Percentiles rank a stretch among this genome's conserved stretches.
Conservation (phyloP, 2,888 invertebrate species). For the Drosophila ustulata region DNA sequence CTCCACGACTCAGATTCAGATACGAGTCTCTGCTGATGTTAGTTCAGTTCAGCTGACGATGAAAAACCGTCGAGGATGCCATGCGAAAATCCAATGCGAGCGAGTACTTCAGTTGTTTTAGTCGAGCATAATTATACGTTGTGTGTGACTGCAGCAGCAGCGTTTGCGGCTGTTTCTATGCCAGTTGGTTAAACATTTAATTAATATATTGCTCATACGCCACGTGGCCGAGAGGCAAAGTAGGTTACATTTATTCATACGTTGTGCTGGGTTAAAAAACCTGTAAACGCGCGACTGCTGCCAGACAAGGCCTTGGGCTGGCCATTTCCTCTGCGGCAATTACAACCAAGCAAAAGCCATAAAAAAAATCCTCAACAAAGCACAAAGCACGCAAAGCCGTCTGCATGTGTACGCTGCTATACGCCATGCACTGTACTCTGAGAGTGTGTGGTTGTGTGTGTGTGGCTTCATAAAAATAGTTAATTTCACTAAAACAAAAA, state of each 20-base stretch:
- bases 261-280: slow-evolving; percentile 52
- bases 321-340: slow-evolving; percentile 43
- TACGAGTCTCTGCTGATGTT: background rate
- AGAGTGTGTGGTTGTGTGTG: slow-evolving; percentile 9
- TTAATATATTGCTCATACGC: slow-evolving; percentile 62
- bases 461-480: slow-evolving; percentile 51
- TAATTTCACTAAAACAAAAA: slow-evolving; percentile 61
- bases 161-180: slow-evolving; percentile 3
- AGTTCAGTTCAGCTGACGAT: background rate
- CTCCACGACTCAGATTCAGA: slow-evolving; percentile 9
- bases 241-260: slow-evolving; percentile 53
- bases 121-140: slow-evolving; percentile 33
- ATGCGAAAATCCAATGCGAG: slow-evolving; percentile 1
- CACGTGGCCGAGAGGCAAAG: slow-evolving; percentile 48
- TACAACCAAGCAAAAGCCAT: slow-evolving; percentile 39
- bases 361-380: slow-evolving; percentile 52
- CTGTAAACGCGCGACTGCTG: slow-evolving; percentile 44
- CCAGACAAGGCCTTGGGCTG: slow-evolving; percentile 39
- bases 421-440: slow-evolving; percentile 20
- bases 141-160: background rate
- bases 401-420: slow-evolving; percentile 19
- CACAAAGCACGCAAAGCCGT: slow-evolving; percentile 58
- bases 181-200: slow-evolving; percentile 53
- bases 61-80: slow-evolving; percentile 5
- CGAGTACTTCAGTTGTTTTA: slow-evolving; percentile 9